Evolutionary conservation across 2,797 vertebrate species (phyloP), one percentile per base, ranked within the genome.

Genomic region (Epinephelus malabaricus): DNA sequence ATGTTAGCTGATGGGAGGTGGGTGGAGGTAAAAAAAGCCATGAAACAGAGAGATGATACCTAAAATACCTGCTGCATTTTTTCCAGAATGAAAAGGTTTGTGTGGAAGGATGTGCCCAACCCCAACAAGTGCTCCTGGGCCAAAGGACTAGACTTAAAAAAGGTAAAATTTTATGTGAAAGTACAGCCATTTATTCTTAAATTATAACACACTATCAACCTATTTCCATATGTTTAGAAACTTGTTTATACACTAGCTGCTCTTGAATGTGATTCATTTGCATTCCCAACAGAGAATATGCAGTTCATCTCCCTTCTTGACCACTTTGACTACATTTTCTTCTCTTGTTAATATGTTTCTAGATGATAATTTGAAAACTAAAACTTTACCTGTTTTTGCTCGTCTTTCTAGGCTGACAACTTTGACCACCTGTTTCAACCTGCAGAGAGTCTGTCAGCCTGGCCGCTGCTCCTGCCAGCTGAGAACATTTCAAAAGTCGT

Each of bases 51-150:
- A 34, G 12, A 46, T 64, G 19, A 13, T 40, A 51, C 0, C 1
- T 86, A 30, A 73, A 34, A 64, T 46, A 30, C 81, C n/a, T 53
- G 5, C 19, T 85, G 18, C 53, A 87, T 69, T 92, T 4, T 76
- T 85, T 94, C 38, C 89, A 99, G 98, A 89, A 95, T 99, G 96
- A 99, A 96, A 91, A 97, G 91, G 54, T 84, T 98, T 54, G 91
- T 99, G 82, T 99, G 97, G 98, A 97, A 97, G 83, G 96, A 99
- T 46, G 96, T 99, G 65, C 98, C 98, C 61, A 98, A 99, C 82
- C 98, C 98, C 21, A 97, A 96, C 88, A 97, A 98, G 34, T 99
- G 98, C 82, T 98, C 98, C 15, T 99, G 98, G 98, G 98, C 98
- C 4, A 97, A 96, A 94, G 97, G 94, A 89, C 88, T 97, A 25